Percentiles rank a stretch among this genome's conserved stretches.
Conservation (phyloP, 2,888 invertebrate species). For the Rhagium mordax region DNA sequence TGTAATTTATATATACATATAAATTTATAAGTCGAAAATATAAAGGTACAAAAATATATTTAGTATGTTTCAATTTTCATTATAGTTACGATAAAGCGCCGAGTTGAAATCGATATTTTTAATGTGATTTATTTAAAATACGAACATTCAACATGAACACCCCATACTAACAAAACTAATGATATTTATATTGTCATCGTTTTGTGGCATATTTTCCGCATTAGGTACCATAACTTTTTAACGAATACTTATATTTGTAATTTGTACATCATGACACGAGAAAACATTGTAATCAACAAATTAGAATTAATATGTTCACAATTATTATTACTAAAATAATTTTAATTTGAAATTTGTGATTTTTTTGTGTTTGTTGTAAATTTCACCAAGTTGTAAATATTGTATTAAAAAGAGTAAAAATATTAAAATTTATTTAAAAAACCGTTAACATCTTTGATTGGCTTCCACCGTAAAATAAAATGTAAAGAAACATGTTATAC, state of each 20-base stretch:
- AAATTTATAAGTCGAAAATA: slow-evolving; percentile 61
- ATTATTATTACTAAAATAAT: neutral
- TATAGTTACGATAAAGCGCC: slow-evolving; percentile 28
- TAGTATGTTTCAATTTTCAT: slow-evolving; percentile 40
- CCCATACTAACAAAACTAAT: neutral
- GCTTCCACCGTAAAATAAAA: too few species aligned
- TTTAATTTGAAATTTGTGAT: slow-evolving; percentile 8
- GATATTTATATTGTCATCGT: too few species aligned
- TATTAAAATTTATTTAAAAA: slow-evolving; percentile 20
- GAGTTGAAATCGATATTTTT: slow-evolving; percentile 10
- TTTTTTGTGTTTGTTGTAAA: slow-evolving; percentile 19
- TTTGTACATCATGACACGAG: slow-evolving; percentile 6
- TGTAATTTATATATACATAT: slow-evolving; percentile 62
- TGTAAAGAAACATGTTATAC: too few species aligned
- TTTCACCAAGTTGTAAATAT: slow-evolving; percentile 16
- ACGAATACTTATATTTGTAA: neutral
- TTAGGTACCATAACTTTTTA: neutral
- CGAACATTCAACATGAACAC: slow-evolving; percentile 7
- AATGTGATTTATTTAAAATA: slow-evolving; percentile 6
- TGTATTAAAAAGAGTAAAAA: slow-evolving; percentile 21
- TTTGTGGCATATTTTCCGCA: neutral
- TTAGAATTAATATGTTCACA: slow-evolving; percentile 19
- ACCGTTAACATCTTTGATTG: slow-evolving; percentile 13
- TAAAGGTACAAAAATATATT: slow-evolving; percentile 57
- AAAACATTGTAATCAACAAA: slow-evolving; percentile 3